phyloP scores from a whole-genome alignment of 2,888 invertebrate genomes.

The Pandemis heparana region DNA sequence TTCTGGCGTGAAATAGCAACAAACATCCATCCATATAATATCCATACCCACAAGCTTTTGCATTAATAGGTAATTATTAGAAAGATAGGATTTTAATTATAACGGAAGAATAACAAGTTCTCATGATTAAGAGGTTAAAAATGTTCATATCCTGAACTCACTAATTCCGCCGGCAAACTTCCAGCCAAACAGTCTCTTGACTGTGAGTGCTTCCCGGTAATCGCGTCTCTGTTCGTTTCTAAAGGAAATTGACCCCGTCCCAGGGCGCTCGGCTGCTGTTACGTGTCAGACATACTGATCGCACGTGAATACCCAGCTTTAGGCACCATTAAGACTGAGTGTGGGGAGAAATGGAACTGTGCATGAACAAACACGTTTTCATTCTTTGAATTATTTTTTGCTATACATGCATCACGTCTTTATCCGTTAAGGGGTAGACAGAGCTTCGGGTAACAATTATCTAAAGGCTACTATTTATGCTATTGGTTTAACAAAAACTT shows the following conservation, averaged over 20 bases:
- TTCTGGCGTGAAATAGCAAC: no score
- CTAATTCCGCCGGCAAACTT: not conserved
- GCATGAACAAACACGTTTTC: conserved; percentile 8
- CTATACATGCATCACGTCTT: not conserved
- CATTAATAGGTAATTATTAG: no score
- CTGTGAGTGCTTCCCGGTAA: conserved; percentile 45
- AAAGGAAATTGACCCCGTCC: conserved; percentile 72
- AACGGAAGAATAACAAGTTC: no score
- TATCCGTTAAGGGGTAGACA: no score
- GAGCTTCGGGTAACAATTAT: no score
- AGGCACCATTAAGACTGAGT: conserved; percentile 16
- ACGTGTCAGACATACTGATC: conserved; percentile 65
- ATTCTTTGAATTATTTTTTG: not conserved
- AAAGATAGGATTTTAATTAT: no score
- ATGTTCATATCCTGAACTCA: not conserved
- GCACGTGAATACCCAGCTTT: conserved; percentile 48
- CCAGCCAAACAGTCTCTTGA: conserved; percentile 20
- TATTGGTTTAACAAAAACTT: no score
- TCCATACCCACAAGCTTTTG: no score
- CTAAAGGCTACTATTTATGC: no score
- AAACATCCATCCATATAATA: no score
- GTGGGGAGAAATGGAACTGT: not conserved
- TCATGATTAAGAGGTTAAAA: no score
- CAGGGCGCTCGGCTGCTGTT: conserved; percentile 48
- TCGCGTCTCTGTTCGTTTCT: conserved; percentile 51